Evolutionary conservation across 2,888 invertebrate genomes (phyloP).

Genomic region (Aromia moschata): DNA sequence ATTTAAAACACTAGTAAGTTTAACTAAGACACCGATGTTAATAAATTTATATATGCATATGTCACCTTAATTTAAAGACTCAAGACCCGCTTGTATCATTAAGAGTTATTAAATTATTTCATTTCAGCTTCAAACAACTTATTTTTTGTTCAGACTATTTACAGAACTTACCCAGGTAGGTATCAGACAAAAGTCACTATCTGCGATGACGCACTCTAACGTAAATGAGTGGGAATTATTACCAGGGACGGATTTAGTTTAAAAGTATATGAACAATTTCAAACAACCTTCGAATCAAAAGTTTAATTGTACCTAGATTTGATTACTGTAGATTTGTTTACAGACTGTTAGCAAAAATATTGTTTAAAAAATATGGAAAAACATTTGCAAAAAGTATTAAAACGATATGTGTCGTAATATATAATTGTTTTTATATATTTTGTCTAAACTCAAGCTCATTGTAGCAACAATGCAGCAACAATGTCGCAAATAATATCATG

Average conservation of each 20-base stretch:
- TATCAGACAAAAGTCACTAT: constrained; percentile 21
- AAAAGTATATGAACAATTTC: no score
- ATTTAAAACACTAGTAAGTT: background rate
- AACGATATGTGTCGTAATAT: no score
- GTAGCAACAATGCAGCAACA: no score
- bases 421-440: no score
- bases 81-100: constrained; percentile 2
- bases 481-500: no score
- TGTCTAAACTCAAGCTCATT: no score
- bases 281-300: no score
- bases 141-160: constrained; percentile 13
- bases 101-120: constrained; percentile 3
- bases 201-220: constrained; percentile 21
- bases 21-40: background rate
- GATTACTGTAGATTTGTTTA: no score
- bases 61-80: constrained; percentile 6
- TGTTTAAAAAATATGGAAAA: no score
- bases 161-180: constrained; percentile 22
- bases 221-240: constrained; percentile 13
- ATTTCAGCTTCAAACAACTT: constrained; percentile 6
- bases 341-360: no score
- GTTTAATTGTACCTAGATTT: no score
- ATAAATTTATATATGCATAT: background rate
- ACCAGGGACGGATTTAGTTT: constrained; percentile 7
- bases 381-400: no score